Evolutionary conservation across 2,113 vertebrate species (phyloP).

Genomic region (Podarcis raffonei): DNA sequence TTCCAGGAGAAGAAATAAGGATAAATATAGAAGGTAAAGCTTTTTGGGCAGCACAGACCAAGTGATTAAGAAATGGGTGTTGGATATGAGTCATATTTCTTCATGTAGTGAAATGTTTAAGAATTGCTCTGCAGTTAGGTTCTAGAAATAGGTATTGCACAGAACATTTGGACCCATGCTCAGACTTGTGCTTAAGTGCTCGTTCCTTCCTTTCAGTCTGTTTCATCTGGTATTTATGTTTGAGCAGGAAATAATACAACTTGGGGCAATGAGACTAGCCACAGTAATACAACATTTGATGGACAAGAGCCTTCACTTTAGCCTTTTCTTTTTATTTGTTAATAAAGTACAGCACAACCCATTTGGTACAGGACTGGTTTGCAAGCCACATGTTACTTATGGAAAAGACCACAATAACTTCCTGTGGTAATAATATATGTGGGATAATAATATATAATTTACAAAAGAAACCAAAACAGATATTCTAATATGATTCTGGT

Average conservation of each 20-base stretch:
- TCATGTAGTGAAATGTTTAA: neutral
- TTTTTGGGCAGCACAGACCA: neutral
- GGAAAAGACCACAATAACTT: slow-evolving; percentile 24
- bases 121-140: neutral
- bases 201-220: neutral
- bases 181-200: neutral
- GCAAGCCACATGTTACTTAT: slow-evolving; percentile 3
- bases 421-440: slow-evolving; percentile 28
- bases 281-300: neutral
- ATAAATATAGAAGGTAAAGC: neutral
- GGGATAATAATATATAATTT: neutral
- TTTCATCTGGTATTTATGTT: neutral
- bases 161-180: neutral
- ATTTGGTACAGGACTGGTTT: neutral
- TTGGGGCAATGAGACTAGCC: neutral
- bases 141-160: neutral
- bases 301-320: neutral
- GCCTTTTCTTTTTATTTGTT: neutral
- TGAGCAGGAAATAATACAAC: neutral
- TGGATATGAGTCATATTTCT: neutral
- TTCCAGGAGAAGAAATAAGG: neutral
- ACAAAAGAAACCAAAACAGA: slow-evolving; percentile 19
- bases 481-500: slow-evolving; percentile 20
- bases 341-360: neutral
- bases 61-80: neutral